Evolutionary conservation across 2,797 vertebrate genomes (phyloP).

Genomic region (Emys orbicularis): DNA sequence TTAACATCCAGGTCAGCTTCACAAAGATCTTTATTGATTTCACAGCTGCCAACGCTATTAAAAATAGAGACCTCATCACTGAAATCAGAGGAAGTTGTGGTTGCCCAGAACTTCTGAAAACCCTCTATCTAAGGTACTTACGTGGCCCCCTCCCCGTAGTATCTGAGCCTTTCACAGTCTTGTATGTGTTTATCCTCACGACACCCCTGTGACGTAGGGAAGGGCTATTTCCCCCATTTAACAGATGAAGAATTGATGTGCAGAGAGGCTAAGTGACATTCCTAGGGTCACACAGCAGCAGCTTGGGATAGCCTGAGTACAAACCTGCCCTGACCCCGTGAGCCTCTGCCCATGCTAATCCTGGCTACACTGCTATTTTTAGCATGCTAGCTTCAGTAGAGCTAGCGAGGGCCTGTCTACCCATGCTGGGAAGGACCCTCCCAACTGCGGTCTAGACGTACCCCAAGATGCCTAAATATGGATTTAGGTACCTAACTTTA

Average conservation of each 20-base stretch:
- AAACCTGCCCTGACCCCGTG: neutral
- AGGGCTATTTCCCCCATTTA: neutral
- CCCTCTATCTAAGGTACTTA: neutral
- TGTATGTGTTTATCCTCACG: neutral
- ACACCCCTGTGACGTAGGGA: neutral
- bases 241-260: neutral
- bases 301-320: neutral
- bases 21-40: neutral
- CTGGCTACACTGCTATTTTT: neutral
- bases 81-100: neutral
- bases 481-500: neutral
- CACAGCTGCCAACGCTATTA: neutral
- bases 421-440: neutral
- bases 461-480: neutral
- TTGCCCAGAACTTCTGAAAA: neutral
- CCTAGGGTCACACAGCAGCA: neutral
- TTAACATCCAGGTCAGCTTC: slow-evolving; percentile 78
- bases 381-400: neutral
- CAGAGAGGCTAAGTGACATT: neutral
- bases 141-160: neutral
- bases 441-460: neutral
- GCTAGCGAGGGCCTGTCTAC: neutral
- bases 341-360: neutral
- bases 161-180: neutral
- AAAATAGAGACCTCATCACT: slow-evolving; percentile 14